These are phyloP conservation scores for Gila orcuttii DNA, from an alignment of 2,113 vertebrate genomes.

Conservation along the genomic window DNA sequence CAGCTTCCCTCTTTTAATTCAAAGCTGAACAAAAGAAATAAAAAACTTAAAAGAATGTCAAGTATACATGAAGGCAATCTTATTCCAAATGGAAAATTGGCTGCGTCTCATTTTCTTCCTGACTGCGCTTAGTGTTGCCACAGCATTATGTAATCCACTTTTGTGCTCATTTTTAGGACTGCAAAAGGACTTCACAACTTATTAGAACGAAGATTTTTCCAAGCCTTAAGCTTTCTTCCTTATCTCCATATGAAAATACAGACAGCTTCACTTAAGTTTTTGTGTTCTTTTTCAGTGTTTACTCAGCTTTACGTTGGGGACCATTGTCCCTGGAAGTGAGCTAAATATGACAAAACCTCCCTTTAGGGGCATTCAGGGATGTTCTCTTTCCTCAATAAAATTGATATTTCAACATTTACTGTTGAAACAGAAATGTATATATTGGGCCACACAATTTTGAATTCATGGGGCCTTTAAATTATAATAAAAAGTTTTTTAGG, in stretches of 20 bases:
- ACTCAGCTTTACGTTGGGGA: not conserved
- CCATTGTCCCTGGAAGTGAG: not conserved
- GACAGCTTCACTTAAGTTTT: not conserved
- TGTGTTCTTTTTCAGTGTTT: constrained; percentile 1
- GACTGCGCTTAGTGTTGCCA: not conserved
- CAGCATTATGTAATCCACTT: constrained; percentile 27
- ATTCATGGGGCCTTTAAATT: not conserved
- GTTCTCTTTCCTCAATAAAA: not conserved
- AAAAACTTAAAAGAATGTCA: constrained; percentile 7
- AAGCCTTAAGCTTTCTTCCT: not conserved
- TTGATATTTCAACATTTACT: not conserved
- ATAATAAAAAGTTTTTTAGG: not conserved
- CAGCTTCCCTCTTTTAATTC: not conserved
- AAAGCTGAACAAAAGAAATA: not conserved
- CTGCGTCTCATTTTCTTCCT: not conserved
- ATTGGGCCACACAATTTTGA: not conserved
- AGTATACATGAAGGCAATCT: constrained; percentile 17
- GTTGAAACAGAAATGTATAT: not conserved
- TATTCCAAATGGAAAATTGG: constrained; percentile 20
- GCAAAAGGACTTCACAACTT: not conserved
- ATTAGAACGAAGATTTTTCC: not conserved
- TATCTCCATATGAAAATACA: not conserved
- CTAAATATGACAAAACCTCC: not conserved
- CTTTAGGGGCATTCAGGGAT: not conserved
- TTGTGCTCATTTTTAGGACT: constrained; percentile 12